Base-by-base conservation (phyloP, 2,888 invertebrate genomes). In the Nymphalis c-album region DNA sequence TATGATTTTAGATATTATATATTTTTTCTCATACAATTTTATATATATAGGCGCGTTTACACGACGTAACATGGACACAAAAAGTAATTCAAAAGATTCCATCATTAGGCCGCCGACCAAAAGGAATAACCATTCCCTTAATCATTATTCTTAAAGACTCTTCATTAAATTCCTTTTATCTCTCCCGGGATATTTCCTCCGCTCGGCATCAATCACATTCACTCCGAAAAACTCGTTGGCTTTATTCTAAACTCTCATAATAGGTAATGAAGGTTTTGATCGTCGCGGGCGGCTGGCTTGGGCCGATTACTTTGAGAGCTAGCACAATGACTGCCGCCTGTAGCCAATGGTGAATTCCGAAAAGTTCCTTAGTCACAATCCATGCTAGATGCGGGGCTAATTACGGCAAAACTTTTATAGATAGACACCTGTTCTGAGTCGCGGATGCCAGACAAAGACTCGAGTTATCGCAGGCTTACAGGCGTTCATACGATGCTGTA, bases 131-230 rank as follows among this genome's bases (percentile, higher is more conserved):
- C 90, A 88, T 91, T 91, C 86, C 85, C 89, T 91, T 91, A 91
- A 91, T 91, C 89, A 91, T 91, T 90, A 91, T 91, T 91, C 90
- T 90, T 91, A 91, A 92, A 91, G 91, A 91, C 86, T 91, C 90
- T 91, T 91, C 92, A 92, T 92, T 91, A 91, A 91, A 91, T 90
- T 92, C 91, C 90, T 91, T 91, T 91, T 91, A 91, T 91, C 90
- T 92, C 88, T 90, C 87, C 82, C 86, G 85, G 88, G 91, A 90
- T 91, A 90, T 91, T 91, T 91, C 87, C 88, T 90, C 85, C 84
- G 85, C 81, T 86, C 80, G 85, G 90, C 91, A 92, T 92, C 92
- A 92, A 92, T 92, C 92, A 92, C 90, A 91, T 91, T 90, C 90
- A 89, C 87, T 91, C 81, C 85, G 86, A 91, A 91, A 91, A 91